These are phyloP conservation scores for Macquaria australasica DNA, from an alignment of 2,113 vertebrate species.

Conservation along the genomic window DNA sequence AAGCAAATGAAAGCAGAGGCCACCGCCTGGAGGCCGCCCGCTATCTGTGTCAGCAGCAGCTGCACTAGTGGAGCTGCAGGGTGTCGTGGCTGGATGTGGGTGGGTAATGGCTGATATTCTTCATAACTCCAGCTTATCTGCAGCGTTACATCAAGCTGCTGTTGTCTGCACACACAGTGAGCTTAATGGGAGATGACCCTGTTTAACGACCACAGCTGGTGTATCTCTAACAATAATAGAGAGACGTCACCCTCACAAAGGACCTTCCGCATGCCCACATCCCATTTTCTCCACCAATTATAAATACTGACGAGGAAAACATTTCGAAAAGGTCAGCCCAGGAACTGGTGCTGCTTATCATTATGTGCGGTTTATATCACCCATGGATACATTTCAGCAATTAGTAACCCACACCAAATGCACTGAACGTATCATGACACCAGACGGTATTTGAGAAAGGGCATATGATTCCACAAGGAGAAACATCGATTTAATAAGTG, in stretches of 20 bases:
- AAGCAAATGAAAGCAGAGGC: slow-evolving; percentile 47
- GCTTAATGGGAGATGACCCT: slow-evolving; percentile 53
- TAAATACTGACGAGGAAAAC: slow-evolving; percentile 53
- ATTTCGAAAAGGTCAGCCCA: slow-evolving; percentile 66
- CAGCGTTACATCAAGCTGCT: slow-evolving; percentile 35
- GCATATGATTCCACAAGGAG: slow-evolving; percentile 55
- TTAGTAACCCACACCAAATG: slow-evolving; percentile 21
- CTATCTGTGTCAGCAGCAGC: slow-evolving; percentile 57
- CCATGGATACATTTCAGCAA: slow-evolving; percentile 9
- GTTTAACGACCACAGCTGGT: slow-evolving; percentile 59
- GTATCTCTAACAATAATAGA: slow-evolving; percentile 29
- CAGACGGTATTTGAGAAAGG: slow-evolving; percentile 52
- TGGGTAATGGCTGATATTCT: slow-evolving; percentile 56
- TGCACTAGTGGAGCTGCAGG: slow-evolving; percentile 43
- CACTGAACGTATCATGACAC: slow-evolving; percentile 28
- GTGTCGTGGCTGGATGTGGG: slow-evolving; percentile 54
- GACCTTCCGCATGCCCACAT: slow-evolving; percentile 11
- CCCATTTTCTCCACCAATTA: slow-evolving; percentile 43
- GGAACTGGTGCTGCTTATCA: slow-evolving; percentile 25
- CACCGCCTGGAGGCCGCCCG: slow-evolving; percentile 49
- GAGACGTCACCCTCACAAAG: slow-evolving; percentile 30
- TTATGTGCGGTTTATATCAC: slow-evolving; percentile 17
- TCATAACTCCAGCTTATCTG: slow-evolving; percentile 54
- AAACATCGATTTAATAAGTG: slow-evolving; percentile 56
- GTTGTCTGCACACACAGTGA: slow-evolving; percentile 29